Evolutionary conservation across 2,888 invertebrate genomes (phyloP).

Genomic region (Drosophila austrosaltans): DNA sequence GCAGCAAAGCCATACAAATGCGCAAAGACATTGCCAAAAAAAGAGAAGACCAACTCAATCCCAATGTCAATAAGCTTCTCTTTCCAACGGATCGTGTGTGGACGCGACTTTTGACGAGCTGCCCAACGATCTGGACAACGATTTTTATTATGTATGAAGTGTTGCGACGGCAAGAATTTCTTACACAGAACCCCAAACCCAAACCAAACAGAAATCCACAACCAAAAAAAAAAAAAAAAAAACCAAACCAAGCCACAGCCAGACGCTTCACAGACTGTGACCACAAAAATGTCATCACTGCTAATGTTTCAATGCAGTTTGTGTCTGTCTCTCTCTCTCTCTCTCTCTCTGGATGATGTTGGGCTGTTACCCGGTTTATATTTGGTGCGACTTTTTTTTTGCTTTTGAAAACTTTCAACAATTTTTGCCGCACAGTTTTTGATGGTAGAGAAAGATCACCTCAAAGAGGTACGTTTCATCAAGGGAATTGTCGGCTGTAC

Average conservation of each 20-base stretch:
- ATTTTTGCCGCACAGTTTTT: slow-evolving; percentile 48
- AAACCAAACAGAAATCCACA: slow-evolving; percentile 27
- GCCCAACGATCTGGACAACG: slow-evolving; percentile 50
- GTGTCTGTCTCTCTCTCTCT: slow-evolving; percentile 40
- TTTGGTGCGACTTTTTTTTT: slow-evolving; percentile 24
- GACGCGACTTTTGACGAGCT: slow-evolving; percentile 39
- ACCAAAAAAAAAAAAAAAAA: slow-evolving; percentile 18
- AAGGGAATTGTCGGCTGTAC: slow-evolving; percentile 61
- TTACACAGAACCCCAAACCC: slow-evolving; percentile 9
- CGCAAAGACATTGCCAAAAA: slow-evolving; percentile 38
- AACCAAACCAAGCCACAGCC: slow-evolving; percentile 47
- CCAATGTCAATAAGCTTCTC: slow-evolving; percentile 31
- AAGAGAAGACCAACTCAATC: slow-evolving; percentile 27
- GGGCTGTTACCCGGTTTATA: background rate
- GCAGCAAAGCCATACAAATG: slow-evolving; percentile 73
- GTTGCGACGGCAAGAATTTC: slow-evolving; percentile 74
- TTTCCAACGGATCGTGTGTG: slow-evolving; percentile 47
- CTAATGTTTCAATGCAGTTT: slow-evolving; percentile 80
- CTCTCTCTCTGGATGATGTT: slow-evolving; percentile 20
- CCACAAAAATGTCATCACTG: slow-evolving; percentile 83
- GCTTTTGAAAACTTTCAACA: slow-evolving; percentile 62
- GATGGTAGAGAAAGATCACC: slow-evolving; percentile 18
- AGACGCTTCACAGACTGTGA: slow-evolving; percentile 61
- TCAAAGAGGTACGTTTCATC: slow-evolving; percentile 29
- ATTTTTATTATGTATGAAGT: slow-evolving; percentile 79